Evolutionary conservation across 2,113 vertebrate genomes (phyloP).

Genomic region (Sinocyclocheilus maitianheensis): DNA sequence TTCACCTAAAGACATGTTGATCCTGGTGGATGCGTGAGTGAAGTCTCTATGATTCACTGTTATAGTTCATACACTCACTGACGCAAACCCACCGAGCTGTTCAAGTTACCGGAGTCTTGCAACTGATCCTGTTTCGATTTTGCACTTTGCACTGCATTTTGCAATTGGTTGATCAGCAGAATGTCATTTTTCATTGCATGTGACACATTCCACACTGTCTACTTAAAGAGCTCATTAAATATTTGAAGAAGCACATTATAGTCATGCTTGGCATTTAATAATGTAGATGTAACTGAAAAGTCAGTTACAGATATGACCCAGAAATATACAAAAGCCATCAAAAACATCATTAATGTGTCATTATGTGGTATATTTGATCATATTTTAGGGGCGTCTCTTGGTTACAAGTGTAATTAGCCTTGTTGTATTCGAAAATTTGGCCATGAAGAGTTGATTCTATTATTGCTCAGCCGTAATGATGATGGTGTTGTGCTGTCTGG

Average conservation of each 20-base stretch:
- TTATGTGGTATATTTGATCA: not conserved
- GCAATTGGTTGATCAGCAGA: not conserved
- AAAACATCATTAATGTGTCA: not conserved
- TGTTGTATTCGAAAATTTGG: not conserved
- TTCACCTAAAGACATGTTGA: slow-evolving; percentile 98
- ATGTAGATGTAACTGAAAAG: slow-evolving; percentile 1
- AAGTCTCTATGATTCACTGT: slow-evolving; percentile 53
- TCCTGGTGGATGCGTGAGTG: slow-evolving; percentile 96
- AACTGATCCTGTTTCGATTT: not conserved
- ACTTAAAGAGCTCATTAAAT: slow-evolving; percentile 3
- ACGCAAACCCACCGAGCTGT: not conserved
- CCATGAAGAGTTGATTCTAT: not conserved
- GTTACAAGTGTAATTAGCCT: not conserved
- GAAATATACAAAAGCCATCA: not conserved
- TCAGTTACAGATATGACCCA: not conserved
- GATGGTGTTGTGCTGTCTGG: slow-evolving; percentile 7
- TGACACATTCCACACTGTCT: not conserved
- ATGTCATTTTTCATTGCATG: slow-evolving; percentile 1
- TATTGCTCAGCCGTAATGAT: slow-evolving; percentile 9
- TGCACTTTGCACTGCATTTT: not conserved
- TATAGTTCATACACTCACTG: not conserved
- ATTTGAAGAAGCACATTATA: not conserved
- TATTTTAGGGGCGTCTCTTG: not conserved
- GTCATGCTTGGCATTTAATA: not conserved
- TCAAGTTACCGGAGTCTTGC: too few relatives aligned